Percentiles rank a stretch among this genome's conserved stretches.
Conservation (phyloP, 2,797 vertebrate genomes). For the Lophius americanus region DNA sequence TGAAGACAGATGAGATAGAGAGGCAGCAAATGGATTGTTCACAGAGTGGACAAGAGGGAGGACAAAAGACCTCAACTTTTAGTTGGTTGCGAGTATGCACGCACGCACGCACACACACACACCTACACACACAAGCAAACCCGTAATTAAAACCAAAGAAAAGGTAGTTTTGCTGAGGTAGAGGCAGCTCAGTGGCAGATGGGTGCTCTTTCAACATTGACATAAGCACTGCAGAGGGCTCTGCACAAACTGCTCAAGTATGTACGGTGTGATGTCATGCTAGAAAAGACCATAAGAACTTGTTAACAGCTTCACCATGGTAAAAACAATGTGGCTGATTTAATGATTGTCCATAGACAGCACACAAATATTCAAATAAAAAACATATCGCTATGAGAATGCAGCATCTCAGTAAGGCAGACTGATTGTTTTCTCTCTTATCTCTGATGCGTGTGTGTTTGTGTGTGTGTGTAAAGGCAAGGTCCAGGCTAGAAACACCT, state of each 20-base stretch:
- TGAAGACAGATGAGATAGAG: conserved; percentile 9
- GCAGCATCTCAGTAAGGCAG: conserved; percentile 21
- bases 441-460: conserved; percentile 49
- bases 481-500: conserved; percentile 85
- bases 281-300: conserved; percentile 12
- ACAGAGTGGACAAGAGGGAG: conserved; percentile 41
- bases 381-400: conserved; percentile 45
- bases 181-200: conserved; percentile 84
- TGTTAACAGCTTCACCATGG: conserved; percentile 19
- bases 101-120: conserved; percentile 54
- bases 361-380: conserved; percentile 4
- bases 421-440: conserved; percentile 50
- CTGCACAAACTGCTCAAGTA: conserved; percentile 57
- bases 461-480: conserved; percentile 72
- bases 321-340: too few relatives aligned
- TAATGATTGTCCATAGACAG: too few relatives aligned
- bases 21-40: conserved; percentile 69
- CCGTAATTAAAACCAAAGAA: conserved; percentile 86
- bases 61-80: conserved; percentile 71
- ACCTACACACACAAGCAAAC: conserved; percentile 76
- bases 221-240: conserved; percentile 82
- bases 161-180: conserved; percentile 78
- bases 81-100: conserved; percentile 53
- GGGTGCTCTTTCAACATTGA: conserved; percentile 81
- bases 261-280: conserved; percentile 42